Evolutionary conservation across 2,888 invertebrate species (phyloP).

Genomic region (Charanyca ferruginea): DNA sequence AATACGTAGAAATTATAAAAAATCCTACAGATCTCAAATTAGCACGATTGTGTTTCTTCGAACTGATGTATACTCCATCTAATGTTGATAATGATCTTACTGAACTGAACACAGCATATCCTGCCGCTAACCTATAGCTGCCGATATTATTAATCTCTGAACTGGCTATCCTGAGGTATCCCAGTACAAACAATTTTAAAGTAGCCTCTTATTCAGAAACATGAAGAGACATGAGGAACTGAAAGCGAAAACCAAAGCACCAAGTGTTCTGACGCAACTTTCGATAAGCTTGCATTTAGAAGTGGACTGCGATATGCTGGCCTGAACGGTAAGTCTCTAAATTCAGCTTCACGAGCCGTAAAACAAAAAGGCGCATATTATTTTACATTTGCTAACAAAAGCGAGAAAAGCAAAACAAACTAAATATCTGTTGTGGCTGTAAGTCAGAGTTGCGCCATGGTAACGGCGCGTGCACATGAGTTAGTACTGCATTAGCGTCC

Average conservation of each 20-base stretch:
- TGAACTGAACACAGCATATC: no score
- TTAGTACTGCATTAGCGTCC: slow-evolving; percentile 87
- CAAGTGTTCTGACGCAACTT: neutral
- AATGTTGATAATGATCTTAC: no score
- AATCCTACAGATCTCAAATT: no score
- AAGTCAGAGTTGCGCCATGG: slow-evolving; percentile 75
- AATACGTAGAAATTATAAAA: no score
- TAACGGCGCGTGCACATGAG: slow-evolving; percentile 86
- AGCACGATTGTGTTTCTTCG: no score
- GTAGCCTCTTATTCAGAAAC: neutral
- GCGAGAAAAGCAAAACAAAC: slow-evolving; percentile 67
- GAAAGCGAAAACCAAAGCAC: neutral
- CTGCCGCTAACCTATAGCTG: no score
- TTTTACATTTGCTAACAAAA: slow-evolving; percentile 60
- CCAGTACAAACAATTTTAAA: no score
- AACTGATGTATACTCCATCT: no score
- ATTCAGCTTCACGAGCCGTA: slow-evolving; percentile 34
- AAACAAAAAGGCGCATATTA: slow-evolving; percentile 53
- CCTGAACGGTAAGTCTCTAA: slow-evolving; percentile 34
- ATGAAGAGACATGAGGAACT: neutral
- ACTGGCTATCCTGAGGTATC: no score
- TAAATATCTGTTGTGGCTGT: slow-evolving; percentile 75
- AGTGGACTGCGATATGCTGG: slow-evolving; percentile 20
- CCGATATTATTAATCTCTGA: no score
- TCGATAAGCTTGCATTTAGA: slow-evolving; percentile 22